Evolutionary conservation across 2,888 invertebrate species (phyloP).

Genomic region (Arctia plantaginis): DNA sequence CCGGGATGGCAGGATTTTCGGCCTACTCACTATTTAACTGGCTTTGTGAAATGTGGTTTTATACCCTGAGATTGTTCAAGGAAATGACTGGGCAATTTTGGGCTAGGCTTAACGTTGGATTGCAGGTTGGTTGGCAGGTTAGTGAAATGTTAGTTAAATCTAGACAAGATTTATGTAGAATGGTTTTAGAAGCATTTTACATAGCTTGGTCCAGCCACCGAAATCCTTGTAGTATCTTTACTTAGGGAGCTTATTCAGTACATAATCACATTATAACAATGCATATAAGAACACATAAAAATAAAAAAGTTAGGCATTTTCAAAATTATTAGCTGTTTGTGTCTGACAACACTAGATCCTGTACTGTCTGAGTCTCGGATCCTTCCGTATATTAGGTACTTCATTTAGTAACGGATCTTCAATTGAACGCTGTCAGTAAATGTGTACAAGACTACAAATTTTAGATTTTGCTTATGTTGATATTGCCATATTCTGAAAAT

Average conservation of each 20-base stretch:
- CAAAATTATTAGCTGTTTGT: too few relatives aligned
- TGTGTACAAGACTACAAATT: too few relatives aligned
- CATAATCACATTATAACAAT: background rate
- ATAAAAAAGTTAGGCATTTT: too few relatives aligned
- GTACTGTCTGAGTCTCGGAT: too few relatives aligned
- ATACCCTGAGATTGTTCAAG: constrained; percentile 35
- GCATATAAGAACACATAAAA: too few relatives aligned
- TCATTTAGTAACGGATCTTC: too few relatives aligned
- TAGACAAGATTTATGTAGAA: background rate
- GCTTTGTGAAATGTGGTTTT: constrained; percentile 48
- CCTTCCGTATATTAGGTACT: too few relatives aligned
- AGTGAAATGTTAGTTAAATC: background rate
- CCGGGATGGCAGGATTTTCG: constrained; percentile 55
- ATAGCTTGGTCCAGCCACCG: background rate
- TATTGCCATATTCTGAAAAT: too few relatives aligned
- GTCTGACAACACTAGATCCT: too few relatives aligned
- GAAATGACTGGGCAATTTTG: constrained; percentile 26
- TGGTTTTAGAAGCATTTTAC: background rate
- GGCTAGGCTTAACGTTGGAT: background rate
- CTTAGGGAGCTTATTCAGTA: background rate
- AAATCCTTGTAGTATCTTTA: background rate
- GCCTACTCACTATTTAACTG: constrained; percentile 57
- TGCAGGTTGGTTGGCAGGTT: background rate
- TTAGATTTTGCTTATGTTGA: too few relatives aligned
- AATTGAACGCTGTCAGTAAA: too few relatives aligned